Evolutionary conservation across 2,113 vertebrate species (phyloP).

Genomic region (Sitta europaea): DNA sequence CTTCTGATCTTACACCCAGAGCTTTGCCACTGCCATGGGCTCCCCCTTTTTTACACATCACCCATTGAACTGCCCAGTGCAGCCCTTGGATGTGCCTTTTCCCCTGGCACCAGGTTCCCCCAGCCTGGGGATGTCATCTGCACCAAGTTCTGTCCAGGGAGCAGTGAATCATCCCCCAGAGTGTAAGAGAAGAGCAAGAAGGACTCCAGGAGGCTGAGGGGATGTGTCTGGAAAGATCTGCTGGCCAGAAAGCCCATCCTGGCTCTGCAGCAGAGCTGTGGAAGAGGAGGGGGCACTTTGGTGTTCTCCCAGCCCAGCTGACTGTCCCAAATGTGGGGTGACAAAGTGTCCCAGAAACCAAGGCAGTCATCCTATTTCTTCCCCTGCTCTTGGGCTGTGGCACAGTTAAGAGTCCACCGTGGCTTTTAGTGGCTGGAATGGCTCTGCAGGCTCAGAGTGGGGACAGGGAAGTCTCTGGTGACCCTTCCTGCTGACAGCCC

Average conservation of each 20-base stretch:
- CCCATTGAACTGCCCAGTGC: neutral
- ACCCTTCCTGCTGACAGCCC: neutral
- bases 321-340: neutral
- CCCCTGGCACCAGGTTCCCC: neutral
- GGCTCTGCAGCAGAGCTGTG: neutral
- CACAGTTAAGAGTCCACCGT: neutral
- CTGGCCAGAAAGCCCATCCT: neutral
- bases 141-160: neutral
- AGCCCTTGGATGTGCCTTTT: neutral
- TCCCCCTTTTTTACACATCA: neutral
- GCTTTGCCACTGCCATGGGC: neutral
- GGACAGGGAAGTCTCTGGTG: neutral
- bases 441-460: neutral
- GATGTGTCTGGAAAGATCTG: neutral
- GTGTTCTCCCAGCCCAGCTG: neutral
- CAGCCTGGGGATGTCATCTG: neutral
- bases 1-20: neutral
- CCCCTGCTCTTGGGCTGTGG: neutral
- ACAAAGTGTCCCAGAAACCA: neutral
- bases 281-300: neutral
- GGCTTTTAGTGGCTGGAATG: neutral
- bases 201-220: neutral
- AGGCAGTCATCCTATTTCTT: neutral
- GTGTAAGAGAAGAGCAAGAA: neutral
- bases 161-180: rapidly evolving